These are phyloP conservation scores for Allacma fusca DNA, from an alignment of 2,888 invertebrate genomes.

Conservation along the genomic window DNA sequence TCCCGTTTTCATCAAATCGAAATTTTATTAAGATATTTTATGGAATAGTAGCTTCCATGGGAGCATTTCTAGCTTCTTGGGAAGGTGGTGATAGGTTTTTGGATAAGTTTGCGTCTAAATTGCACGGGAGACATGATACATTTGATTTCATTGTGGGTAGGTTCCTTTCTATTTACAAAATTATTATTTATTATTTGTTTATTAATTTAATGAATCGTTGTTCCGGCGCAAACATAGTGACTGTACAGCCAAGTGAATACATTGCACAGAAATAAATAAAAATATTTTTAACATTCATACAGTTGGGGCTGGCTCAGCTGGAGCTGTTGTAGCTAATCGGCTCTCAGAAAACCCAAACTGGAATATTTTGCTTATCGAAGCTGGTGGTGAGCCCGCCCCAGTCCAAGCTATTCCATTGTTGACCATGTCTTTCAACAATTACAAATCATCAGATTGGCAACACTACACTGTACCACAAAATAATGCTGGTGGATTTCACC, in stretches of 20 bases:
- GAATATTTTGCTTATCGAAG: conserved; percentile 62
- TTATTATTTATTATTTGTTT: neutral
- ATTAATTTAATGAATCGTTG: conserved; percentile 49
- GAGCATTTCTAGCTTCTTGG: conserved; percentile 19
- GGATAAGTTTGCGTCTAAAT: neutral
- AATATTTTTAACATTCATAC: neutral
- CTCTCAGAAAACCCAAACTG: conserved; percentile 63
- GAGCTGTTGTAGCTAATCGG: conserved; percentile 72
- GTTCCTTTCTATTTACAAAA: neutral
- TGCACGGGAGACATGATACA: neutral
- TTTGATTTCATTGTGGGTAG: conserved; percentile 20
- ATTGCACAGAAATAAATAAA: conserved; percentile 61
- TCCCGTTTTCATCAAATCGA: conserved; percentile 5
- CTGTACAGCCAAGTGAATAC: conserved; percentile 57
- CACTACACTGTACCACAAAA: conserved; percentile 74
- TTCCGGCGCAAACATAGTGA: too few species aligned
- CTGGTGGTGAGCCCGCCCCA: conserved; percentile 69
- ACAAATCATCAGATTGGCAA: conserved; percentile 75
- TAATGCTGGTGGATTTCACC: conserved; percentile 67
- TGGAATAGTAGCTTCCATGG: conserved; percentile 9
- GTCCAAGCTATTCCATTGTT: conserved; percentile 44
- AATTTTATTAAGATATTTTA: conserved; percentile 13
- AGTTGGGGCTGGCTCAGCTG: conserved; percentile 62
- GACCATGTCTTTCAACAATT: conserved; percentile 70
- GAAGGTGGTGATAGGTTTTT: neutral